Conservation (phyloP, 92 coral and sea anemone genomes). For the Heliopora coerulea region DNA sequence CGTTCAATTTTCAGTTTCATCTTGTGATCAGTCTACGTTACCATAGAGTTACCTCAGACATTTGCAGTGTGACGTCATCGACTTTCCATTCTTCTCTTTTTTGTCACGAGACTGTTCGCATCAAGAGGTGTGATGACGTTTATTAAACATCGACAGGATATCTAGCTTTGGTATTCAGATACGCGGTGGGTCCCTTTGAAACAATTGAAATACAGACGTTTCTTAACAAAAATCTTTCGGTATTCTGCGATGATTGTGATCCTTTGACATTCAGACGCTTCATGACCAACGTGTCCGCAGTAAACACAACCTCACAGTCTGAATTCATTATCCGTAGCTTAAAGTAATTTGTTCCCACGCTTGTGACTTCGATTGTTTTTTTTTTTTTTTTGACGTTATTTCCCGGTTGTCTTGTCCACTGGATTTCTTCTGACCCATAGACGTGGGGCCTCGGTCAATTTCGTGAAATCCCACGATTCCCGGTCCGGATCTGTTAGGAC, state of each 20-base stretch:
- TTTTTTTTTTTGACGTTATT: too few relatives aligned
- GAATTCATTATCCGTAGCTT: neutral
- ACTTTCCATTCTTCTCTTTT: neutral
- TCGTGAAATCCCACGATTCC: too few relatives aligned
- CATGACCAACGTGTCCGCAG: neutral
- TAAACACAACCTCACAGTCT: neutral
- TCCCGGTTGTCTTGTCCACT: too few relatives aligned
- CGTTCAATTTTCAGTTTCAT: too few relatives aligned
- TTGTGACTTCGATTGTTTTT: neutral
- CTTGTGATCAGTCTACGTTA: too few relatives aligned
- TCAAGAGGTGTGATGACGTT: slow-evolving; percentile 28
- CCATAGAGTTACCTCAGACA: too few relatives aligned
- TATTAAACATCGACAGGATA: too few relatives aligned
- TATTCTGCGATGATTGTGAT: neutral
- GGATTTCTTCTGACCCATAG: too few relatives aligned
- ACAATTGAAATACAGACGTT: slow-evolving; percentile 24
- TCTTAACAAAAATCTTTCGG: neutral
- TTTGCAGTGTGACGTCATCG: neutral
- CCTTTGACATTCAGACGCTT: neutral
- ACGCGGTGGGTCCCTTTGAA: slow-evolving; percentile 15
- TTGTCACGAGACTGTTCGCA: too few relatives aligned
- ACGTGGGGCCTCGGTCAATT: too few relatives aligned
- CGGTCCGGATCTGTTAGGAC: too few relatives aligned
- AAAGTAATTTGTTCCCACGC: neutral
- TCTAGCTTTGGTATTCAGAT: neutral